phyloP scores from a whole-genome alignment of 2,113 vertebrate species.

The Theropithecus gelada region DNA sequence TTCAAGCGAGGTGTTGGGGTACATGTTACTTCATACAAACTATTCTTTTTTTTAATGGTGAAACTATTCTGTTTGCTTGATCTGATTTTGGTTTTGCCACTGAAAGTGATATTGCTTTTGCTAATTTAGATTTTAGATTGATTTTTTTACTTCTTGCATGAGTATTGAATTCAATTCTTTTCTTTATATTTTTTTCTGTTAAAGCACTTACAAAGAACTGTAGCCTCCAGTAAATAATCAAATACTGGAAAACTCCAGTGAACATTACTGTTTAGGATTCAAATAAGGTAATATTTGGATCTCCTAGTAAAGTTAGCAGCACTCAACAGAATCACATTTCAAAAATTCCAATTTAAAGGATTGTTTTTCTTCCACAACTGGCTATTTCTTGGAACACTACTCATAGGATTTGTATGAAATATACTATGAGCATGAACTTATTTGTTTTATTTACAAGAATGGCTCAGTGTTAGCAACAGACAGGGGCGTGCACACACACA shows the following conservation, averaged over 20 bases:
- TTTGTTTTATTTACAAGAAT: not conserved
- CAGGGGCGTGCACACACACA: not conserved
- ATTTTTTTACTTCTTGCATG: not conserved
- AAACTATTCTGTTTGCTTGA: constrained; percentile 35
- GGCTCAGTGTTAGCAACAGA: not conserved
- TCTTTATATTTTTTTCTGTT: not conserved
- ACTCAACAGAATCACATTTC: not conserved
- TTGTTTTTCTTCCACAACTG: constrained; percentile 23
- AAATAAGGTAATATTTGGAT: not conserved
- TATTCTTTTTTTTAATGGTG: not conserved
- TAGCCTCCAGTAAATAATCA: not conserved
- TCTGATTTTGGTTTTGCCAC: constrained; percentile 2
- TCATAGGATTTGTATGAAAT: not conserved
- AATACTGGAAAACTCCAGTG: not conserved
- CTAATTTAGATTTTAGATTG: not conserved
- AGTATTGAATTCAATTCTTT: not conserved
- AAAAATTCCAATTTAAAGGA: not conserved
- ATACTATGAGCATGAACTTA: not conserved
- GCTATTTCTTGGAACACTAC: not conserved
- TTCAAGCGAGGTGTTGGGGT: not conserved
- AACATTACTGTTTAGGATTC: not conserved
- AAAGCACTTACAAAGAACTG: not conserved
- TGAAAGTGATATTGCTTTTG: constrained; percentile 5
- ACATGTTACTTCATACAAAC: not conserved
- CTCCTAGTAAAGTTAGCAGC: not conserved